Conservation (phyloP, 2,888 invertebrate species). For the Flexamia atlantica region DNA sequence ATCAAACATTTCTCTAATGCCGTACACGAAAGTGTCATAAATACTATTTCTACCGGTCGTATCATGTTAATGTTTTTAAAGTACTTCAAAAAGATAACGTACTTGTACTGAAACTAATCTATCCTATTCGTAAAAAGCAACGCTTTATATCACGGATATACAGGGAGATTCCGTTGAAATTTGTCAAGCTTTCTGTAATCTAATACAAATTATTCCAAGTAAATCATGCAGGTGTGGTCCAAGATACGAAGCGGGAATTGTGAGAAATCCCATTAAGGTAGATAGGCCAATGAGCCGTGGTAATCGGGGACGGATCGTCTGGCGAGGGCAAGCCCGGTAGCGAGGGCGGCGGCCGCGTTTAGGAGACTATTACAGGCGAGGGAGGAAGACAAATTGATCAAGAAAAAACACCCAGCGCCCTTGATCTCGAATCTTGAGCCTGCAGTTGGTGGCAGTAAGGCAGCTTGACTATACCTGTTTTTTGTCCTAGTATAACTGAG, state of each 20-base stretch:
- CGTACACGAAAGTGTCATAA: too few relatives aligned
- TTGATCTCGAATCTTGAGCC: background rate
- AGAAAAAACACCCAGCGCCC: conserved; percentile 37
- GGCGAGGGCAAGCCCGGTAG: conserved; percentile 37
- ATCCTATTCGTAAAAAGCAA: too few relatives aligned
- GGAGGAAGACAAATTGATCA: background rate
- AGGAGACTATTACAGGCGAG: conserved; percentile 14
- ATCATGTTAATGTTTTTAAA: too few relatives aligned
- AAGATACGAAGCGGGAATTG: background rate
- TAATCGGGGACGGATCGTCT: conserved; percentile 31
- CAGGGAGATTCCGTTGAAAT: too few relatives aligned
- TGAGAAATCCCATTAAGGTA: background rate
- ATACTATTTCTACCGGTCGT: too few relatives aligned
- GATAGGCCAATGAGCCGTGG: conserved; percentile 36
- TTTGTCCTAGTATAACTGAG: too few relatives aligned
- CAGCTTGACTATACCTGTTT: too few relatives aligned
- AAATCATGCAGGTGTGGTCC: conserved; percentile 7
- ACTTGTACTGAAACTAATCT: too few relatives aligned
- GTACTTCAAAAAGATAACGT: too few relatives aligned
- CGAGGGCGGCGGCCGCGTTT: conserved; percentile 11
- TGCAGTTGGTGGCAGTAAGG: too few relatives aligned
- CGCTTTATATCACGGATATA: too few relatives aligned
- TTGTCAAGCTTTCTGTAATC: background rate
- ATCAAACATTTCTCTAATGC: too few relatives aligned
- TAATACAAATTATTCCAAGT: background rate